Base-by-base conservation (phyloP, 1,140 invertebrate species). In the Zaprionus vittiger region DNA sequence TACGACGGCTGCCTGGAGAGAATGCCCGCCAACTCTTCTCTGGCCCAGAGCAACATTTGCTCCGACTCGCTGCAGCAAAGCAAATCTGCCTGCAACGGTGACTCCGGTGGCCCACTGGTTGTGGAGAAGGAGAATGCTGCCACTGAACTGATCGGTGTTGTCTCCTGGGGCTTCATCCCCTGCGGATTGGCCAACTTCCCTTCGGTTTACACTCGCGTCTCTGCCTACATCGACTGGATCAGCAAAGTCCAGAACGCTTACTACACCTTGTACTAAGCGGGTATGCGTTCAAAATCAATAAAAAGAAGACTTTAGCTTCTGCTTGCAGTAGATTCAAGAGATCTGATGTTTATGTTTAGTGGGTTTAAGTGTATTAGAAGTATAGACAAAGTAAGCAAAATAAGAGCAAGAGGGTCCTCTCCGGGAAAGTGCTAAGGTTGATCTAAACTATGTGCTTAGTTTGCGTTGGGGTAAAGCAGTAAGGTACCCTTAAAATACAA, bases 91-190 rank as follows among this genome's bases (percentile, higher is more conserved):
- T 96, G 95, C 92, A 94, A 93, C 63, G 95, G 95, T 60, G 95
- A 96, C 83, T 95, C 95, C 34, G 95, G 96, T 52, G 95, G 95
- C 62, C 95, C 95, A 15, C 82, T 96, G 31, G 93, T 95, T 20
- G 91, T 94, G 56, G 80, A 90, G 68, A 11, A 12, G 26, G 12
- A 41, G 1, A 76, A 93, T 22, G 59, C 78, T 20, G 41, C 80
- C 56, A 77, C 91, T 17, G 76, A 83, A 67, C 54, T 92, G 12
- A 83, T 96, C 67, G 96, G 96, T 20, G 92, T 97, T 24, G 96
- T 96, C 0, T 97, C 96, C 1, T 97, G 96, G 95, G 96, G 96
- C 14, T 93, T 95, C 38, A 93, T 95, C 44, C 96, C 96, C 73
- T 96, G 96, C 79, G 95, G 96, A 4, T 73, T 91, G 20, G 92